Evolutionary conservation across 1,140 invertebrate species (phyloP).

Genomic region (Thalassaphorura encarpata): DNA sequence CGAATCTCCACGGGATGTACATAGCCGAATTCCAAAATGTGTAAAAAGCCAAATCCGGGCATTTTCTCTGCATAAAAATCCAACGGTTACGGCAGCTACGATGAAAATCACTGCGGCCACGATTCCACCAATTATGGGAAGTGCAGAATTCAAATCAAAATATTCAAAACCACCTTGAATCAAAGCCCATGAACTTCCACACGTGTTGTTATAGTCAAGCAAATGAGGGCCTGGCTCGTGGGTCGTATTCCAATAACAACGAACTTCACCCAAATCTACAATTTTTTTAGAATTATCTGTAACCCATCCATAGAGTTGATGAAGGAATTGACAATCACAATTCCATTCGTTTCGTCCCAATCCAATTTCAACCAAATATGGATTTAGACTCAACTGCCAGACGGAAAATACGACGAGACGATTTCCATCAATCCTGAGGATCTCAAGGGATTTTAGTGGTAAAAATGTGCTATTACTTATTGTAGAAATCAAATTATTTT

Average conservation of each 20-base stretch:
- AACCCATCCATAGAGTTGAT: constrained; percentile 45
- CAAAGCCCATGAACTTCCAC: constrained; percentile 17
- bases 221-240: constrained; percentile 22
- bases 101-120: constrained; percentile 61
- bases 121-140: constrained; percentile 60
- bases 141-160: constrained; percentile 24
- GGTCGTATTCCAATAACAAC: constrained; percentile 44
- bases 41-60: constrained; percentile 62
- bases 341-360: constrained; percentile 76
- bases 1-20: constrained; percentile 46
- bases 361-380: constrained; percentile 56
- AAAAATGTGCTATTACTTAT: constrained; percentile 72
- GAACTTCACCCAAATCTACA: constrained; percentile 61
- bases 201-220: constrained; percentile 26
- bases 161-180: constrained; percentile 20
- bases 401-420: constrained; percentile 66
- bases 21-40: constrained; percentile 59
- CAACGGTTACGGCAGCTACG: constrained; percentile 56
- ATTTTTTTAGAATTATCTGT: constrained; percentile 63
- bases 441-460: constrained; percentile 62
- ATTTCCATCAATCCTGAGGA: constrained; percentile 74
- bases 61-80: constrained; percentile 64
- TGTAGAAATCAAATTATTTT: constrained; percentile 67
- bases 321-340: constrained; percentile 79
- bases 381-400: constrained; percentile 68